Base-by-base conservation (phyloP, 1,140 invertebrate genomes). In the Trachymyrmex cornetzi region DNA sequence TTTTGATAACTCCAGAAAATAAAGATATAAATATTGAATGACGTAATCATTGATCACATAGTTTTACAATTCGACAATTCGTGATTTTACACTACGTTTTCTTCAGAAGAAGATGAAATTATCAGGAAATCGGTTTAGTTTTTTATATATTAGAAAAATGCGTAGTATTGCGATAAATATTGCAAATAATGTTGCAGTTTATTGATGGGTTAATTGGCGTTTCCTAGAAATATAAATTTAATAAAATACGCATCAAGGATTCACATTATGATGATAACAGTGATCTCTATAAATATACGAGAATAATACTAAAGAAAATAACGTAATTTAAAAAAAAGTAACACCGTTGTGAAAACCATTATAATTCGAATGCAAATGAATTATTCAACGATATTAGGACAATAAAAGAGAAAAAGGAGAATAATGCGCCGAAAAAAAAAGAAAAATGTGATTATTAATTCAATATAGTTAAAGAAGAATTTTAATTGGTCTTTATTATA, bases 401-500 rank as follows among this genome's bases (percentile, higher is more conserved):
- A 53, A 2, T 24, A 30, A 0, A 34, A 59, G 6, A 24, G 5
- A 63, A 24, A 77, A 0, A 24, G 6, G 22, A 38, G 19, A n/a
- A 74, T 3, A 53, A 30, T 64, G 0, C 53, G 19, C 4, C 1
- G 12, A 77, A 7, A 53, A 22, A 30, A 16, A 12, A 30, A n/a
- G 44, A 48, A 30, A 30, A 34, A 14, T 9, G 4, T 77, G 27
- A 19, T 57, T 27, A 69, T 50, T 16, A 34, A 24, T 12, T 24
- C 1, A 44, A 50, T 12, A 55, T 6, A 48, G 0, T 24, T 66
- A 9, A 16, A 7, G 7, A 44, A 38, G 22, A 69, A 24, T 57
- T 69, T 71, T 57, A 14, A 57, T 81, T 80, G 27, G 19, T 48
- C 6, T 77, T 61, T 64, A 22, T 30, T 55, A 34, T 6, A 34